These are phyloP conservation scores for Stenodera caucasica DNA, from an alignment of 2,888 invertebrate genomes.

Conservation along the genomic window DNA sequence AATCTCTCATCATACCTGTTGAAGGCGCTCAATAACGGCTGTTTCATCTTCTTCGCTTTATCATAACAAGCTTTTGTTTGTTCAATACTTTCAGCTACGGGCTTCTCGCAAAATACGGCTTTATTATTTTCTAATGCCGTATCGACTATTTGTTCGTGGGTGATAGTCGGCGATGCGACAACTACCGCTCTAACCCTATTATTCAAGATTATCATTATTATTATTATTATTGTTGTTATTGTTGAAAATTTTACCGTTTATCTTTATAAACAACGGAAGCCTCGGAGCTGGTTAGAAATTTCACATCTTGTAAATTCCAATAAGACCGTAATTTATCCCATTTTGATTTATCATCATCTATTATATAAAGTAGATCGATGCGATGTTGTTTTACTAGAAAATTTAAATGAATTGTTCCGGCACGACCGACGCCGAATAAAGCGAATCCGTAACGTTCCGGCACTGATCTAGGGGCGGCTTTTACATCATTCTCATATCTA, in stretches of 20 bases:
- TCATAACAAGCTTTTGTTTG: conserved; percentile 63
- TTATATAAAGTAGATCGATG: conserved; percentile 59
- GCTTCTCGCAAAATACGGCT: conserved; percentile 72
- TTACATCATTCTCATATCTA: conserved; percentile 56
- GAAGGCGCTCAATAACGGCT: conserved; percentile 65
- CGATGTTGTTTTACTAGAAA: conserved; percentile 58
- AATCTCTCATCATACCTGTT: conserved; percentile 54
- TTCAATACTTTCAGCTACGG: conserved; percentile 62
- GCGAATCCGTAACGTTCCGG: conserved; percentile 56
- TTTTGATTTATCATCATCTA: conserved; percentile 59
- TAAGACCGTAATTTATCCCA: conserved; percentile 57
- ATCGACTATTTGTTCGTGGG: conserved; percentile 62
- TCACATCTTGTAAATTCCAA: conserved; percentile 58
- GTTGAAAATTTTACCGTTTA: conserved; percentile 53
- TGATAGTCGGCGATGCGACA: conserved; percentile 63
- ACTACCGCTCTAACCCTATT: conserved; percentile 59
- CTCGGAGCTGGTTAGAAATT: conserved; percentile 58
- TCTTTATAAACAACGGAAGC: conserved; percentile 59
- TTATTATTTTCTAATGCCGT: conserved; percentile 61
- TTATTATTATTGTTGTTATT: background rate
- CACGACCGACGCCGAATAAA: conserved; percentile 64
- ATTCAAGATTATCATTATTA: background rate
- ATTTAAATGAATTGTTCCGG: conserved; percentile 63
- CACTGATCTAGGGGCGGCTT: conserved; percentile 43
- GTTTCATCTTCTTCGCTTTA: conserved; percentile 59